Evolutionary conservation across 2,888 invertebrate species (phyloP).

Genomic region (Drosophila fungiperda): DNA sequence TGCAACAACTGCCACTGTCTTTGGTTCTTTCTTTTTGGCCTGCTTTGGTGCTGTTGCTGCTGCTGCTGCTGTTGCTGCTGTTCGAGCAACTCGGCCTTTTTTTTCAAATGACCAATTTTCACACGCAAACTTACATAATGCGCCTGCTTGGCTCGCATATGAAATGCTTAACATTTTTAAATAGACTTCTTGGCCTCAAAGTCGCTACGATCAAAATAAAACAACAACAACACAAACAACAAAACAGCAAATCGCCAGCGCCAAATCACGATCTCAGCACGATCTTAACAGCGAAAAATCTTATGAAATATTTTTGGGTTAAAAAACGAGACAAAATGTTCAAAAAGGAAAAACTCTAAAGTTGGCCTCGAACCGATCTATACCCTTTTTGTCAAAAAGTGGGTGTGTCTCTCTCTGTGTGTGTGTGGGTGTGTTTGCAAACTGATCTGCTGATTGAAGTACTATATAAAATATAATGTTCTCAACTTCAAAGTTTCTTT

Average conservation of each 20-base stretch:
- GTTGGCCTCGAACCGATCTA: conserved; percentile 25
- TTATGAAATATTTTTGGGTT: conserved; percentile 73
- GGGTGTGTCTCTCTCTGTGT: not conserved
- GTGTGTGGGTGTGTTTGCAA: conserved; percentile 12
- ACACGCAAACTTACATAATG: conserved; percentile 81
- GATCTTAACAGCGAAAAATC: conserved; percentile 67
- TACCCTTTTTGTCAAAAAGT: conserved; percentile 25
- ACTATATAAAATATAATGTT: not conserved
- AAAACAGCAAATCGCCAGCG: conserved; percentile 62
- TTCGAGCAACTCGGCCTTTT: conserved; percentile 18
- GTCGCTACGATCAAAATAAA: conserved; percentile 43
- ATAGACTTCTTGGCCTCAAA: conserved; percentile 74
- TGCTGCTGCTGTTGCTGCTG: not conserved
- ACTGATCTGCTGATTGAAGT: conserved; percentile 4
- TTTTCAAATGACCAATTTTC: conserved; percentile 81
- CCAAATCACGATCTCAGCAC: conserved; percentile 78
- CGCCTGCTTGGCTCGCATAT: conserved; percentile 60
- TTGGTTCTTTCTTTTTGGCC: conserved; percentile 1
- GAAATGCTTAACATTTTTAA: conserved; percentile 75
- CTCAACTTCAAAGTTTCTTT: not conserved
- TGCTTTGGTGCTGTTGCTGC: not conserved
- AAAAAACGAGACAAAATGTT: conserved; percentile 49
- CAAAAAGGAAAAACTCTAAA: conserved; percentile 38
- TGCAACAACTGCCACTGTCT: conserved; percentile 17
- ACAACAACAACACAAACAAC: conserved; percentile 26